Conservation (phyloP, 2,888 invertebrate species). For the Heliconius sara region DNA sequence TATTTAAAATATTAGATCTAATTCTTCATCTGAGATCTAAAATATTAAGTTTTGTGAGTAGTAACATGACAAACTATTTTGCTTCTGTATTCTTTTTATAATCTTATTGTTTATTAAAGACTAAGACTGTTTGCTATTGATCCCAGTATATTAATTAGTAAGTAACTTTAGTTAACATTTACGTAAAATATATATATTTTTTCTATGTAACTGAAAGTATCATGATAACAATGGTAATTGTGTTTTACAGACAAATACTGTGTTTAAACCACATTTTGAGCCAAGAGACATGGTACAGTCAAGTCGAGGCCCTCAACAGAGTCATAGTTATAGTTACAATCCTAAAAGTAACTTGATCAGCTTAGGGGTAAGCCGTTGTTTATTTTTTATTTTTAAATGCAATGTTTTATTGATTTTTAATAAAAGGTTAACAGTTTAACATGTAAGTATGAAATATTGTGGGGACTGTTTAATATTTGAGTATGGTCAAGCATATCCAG, state of each 20-base stretch:
- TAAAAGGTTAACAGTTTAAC: no score
- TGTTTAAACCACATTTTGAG: conserved; percentile 37
- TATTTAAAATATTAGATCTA: no score
- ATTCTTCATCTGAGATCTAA: no score
- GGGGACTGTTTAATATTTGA: no score
- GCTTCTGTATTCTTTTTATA: no score
- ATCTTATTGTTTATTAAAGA: no score
- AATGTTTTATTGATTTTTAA: not conserved
- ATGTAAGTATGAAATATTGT: no score
- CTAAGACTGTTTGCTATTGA: no score
- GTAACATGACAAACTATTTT: no score
- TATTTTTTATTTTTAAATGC: not conserved
- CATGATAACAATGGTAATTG: not conserved
- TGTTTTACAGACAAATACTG: conserved; percentile 16
- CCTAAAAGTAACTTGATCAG: conserved; percentile 43
- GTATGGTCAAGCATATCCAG: no score
- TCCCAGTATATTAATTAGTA: no score
- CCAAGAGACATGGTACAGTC: conserved; percentile 18
- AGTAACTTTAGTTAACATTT: not conserved
- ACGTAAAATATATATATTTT: not conserved
- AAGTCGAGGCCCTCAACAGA: not conserved
- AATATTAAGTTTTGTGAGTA: no score
- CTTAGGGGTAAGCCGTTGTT: conserved; percentile 32
- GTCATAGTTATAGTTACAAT: conserved; percentile 23
- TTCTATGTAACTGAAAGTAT: not conserved